Evolutionary conservation across 2,797 vertebrate genomes (phyloP).

Genomic region (Gallirallus australis): DNA sequence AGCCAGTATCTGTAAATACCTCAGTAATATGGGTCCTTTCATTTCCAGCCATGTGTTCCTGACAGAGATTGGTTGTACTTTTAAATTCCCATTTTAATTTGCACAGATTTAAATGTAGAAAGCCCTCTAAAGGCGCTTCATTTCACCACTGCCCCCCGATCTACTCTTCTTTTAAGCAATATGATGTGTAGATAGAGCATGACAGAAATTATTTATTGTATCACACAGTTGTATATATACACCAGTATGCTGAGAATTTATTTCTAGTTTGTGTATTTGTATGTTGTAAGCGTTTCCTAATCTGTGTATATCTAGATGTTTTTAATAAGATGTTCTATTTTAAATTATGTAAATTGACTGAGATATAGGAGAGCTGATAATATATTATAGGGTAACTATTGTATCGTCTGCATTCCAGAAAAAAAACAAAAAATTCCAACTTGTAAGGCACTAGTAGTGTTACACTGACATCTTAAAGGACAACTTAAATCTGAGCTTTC

Average conservation of each 20-base stretch:
- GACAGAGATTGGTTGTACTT: slow-evolving; percentile 81
- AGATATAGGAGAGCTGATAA: slow-evolving; percentile 93
- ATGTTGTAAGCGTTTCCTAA: slow-evolving; percentile 99
- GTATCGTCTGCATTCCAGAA: slow-evolving; percentile 96
- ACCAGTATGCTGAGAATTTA: slow-evolving; percentile 97
- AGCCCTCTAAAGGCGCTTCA: slow-evolving; percentile 76
- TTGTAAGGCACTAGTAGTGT: slow-evolving; percentile 89
- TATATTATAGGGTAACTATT: slow-evolving; percentile 94
- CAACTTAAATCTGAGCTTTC: slow-evolving; percentile 89
- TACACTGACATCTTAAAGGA: slow-evolving; percentile 92
- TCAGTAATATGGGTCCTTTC: slow-evolving; percentile 97
- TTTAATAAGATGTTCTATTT: slow-evolving; percentile 99
- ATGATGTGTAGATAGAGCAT: slow-evolving; percentile 99
- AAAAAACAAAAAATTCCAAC: slow-evolving; percentile 86
- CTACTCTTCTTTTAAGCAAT: slow-evolving; percentile 99
- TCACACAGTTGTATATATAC: slow-evolving; percentile 97
- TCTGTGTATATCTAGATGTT: slow-evolving; percentile 99
- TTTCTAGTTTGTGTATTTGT: slow-evolving; percentile 99
- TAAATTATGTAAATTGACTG: slow-evolving; percentile 99
- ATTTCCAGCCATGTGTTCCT: slow-evolving; percentile 84
- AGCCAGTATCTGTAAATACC: slow-evolving; percentile 99
- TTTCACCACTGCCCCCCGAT: slow-evolving; percentile 81
- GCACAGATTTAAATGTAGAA: slow-evolving; percentile 84
- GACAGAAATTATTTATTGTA: slow-evolving; percentile 98
- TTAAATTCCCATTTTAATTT: slow-evolving; percentile 81